Conservation (phyloP, 2,888 invertebrate species). For the Drosophila phalerata region DNA sequence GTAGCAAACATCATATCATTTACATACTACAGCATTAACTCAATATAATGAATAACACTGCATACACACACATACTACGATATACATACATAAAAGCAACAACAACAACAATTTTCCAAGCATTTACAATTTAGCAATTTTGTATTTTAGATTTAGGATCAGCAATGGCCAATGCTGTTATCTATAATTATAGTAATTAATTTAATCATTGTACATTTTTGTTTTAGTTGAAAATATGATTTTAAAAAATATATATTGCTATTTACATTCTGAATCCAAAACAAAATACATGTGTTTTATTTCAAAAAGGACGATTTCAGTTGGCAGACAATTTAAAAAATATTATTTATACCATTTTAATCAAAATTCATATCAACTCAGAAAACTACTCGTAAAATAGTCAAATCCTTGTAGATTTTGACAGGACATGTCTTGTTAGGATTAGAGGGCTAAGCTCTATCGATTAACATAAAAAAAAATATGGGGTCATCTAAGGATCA, state of each 20-base stretch:
- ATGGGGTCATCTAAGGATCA: not conserved
- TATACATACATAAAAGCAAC: too few species aligned
- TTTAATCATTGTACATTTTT: slow-evolving; percentile 77
- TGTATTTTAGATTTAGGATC: slow-evolving; percentile 55
- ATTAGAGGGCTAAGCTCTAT: not conserved
- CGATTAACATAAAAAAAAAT: not conserved
- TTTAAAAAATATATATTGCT: slow-evolving; percentile 61
- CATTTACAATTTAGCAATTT: slow-evolving; percentile 51
- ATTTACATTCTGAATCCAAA: slow-evolving; percentile 79
- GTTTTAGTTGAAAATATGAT: slow-evolving; percentile 76
- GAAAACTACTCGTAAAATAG: not conserved
- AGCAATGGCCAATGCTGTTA: slow-evolving; percentile 39
- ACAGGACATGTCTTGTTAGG: too few species aligned
- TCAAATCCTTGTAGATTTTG: not conserved
- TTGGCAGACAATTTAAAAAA: too few species aligned
- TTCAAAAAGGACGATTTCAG: slow-evolving; percentile 2
- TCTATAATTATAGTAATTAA: slow-evolving; percentile 37
- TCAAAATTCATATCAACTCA: too few species aligned
- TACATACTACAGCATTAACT: slow-evolving; percentile 50
- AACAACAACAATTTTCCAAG: slow-evolving; percentile 37
- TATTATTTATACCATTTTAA: too few species aligned
- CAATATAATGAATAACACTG: slow-evolving; percentile 46
- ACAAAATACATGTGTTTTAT: slow-evolving; percentile 34
- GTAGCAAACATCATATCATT: slow-evolving; percentile 64
- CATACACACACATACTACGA: slow-evolving; percentile 26